These are phyloP conservation scores for Darevskia nairensis DNA, from an alignment of 2,797 vertebrate species.

Conservation along the genomic window DNA sequence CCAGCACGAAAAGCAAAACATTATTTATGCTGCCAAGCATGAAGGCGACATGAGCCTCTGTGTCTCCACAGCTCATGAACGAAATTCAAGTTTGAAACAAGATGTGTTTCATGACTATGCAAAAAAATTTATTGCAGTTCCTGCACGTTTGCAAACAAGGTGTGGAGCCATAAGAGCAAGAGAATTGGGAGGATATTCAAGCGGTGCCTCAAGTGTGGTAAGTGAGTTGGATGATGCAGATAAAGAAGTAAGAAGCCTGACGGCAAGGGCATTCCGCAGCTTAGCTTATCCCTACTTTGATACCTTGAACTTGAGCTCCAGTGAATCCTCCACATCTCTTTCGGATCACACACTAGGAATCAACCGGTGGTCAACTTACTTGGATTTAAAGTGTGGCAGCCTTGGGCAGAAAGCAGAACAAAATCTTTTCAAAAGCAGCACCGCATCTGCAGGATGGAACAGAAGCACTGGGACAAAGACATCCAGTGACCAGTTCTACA, in stretches of 20 bases:
- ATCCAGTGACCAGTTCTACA: constrained; percentile 65
- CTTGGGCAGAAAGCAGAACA: constrained; percentile 82
- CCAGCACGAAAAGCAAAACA: constrained; percentile 79
- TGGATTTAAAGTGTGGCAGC: constrained; percentile 90
- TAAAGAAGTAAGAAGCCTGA: constrained; percentile 96
- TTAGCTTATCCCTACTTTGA: constrained; percentile 95
- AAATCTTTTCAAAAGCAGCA: constrained; percentile 73
- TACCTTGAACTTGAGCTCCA: constrained; percentile 90
- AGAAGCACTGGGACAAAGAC: constrained; percentile 65
- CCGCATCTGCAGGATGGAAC: constrained; percentile 61
- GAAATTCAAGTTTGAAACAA: constrained; percentile 77
- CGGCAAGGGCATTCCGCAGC: constrained; percentile 94
- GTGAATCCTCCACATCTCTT: constrained; percentile 89
- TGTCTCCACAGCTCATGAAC: constrained; percentile 83
- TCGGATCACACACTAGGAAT: constrained; percentile 88
- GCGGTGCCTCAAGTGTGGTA: constrained; percentile 94
- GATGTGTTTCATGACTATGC: constrained; percentile 78
- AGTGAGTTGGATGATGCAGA: constrained; percentile 98
- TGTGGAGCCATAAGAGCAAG: constrained; percentile 74
- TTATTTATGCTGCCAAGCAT: constrained; percentile 80
- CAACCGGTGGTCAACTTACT: constrained; percentile 92
- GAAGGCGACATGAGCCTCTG: constrained; percentile 87
- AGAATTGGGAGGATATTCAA: constrained; percentile 92
- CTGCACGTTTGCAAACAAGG: constrained; percentile 88
- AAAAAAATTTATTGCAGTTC: constrained; percentile 82